These are phyloP conservation scores for Nemoura dubitans DNA, from an alignment of 2,888 invertebrate genomes.

Conservation along the genomic window DNA sequence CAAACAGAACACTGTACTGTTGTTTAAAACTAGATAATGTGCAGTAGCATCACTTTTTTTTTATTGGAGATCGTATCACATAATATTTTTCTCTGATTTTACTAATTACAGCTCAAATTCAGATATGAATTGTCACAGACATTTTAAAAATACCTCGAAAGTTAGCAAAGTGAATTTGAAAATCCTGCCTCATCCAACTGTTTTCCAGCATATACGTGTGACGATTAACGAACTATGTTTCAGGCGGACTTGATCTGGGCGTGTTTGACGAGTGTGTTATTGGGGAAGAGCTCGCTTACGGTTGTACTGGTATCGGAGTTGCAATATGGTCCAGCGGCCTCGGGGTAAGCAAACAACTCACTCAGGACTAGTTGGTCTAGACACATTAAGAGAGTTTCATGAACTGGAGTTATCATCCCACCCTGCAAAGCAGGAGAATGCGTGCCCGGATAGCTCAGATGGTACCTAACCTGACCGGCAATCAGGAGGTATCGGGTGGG, in stretches of 20 bases:
- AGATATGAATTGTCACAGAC: too few relatives aligned
- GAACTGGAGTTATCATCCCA: conserved; percentile 55
- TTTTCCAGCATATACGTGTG: not conserved
- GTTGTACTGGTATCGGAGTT: conserved; percentile 69
- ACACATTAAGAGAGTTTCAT: conserved; percentile 77
- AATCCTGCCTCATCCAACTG: not conserved
- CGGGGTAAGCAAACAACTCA: conserved; percentile 58
- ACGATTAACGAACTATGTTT: conserved; percentile 36
- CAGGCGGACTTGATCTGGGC: conserved; percentile 67
- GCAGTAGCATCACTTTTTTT: too few relatives aligned
- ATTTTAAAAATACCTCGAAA: too few relatives aligned
- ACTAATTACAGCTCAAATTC: too few relatives aligned
- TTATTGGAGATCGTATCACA: too few relatives aligned
- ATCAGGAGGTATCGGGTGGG: too few relatives aligned
- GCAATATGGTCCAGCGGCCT: conserved; percentile 64
- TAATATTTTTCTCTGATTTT: too few relatives aligned
- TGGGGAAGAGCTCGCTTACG: conserved; percentile 70
- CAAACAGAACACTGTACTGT: too few relatives aligned
- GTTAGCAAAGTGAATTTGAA: too few relatives aligned
- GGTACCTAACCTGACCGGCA: too few relatives aligned
- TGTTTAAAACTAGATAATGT: too few relatives aligned
- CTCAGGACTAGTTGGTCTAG: conserved; percentile 87
- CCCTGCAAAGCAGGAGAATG: not conserved
- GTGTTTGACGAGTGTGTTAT: conserved; percentile 66
- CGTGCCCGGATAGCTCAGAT: too few relatives aligned